Evolutionary conservation across 2,797 vertebrate genomes (phyloP), one percentile per base, ranked within the genome.

Genomic region (Enteromius thamalakanensis): DNA sequence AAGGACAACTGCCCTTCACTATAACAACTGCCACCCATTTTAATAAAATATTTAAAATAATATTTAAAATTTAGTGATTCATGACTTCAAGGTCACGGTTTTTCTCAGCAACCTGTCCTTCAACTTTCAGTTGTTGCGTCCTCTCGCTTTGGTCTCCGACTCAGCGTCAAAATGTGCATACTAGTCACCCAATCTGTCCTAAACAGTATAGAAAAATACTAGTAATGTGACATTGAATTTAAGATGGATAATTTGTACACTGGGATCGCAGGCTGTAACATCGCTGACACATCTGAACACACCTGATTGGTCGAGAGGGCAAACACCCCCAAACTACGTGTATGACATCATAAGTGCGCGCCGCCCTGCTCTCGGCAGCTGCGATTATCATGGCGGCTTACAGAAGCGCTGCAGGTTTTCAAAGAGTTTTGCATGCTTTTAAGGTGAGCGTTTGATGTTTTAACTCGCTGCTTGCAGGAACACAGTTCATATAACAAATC

Each of bases 301-400:
- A 76, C 21, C 45, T 75, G 77, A 87, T 85, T 87, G 87, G 87
- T 53, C 42, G 60, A 68, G 26, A 67, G 62, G 11, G 70, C 53
- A 47, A 70, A 85, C 87, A 58, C 89, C 87, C 84, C 84, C 69
- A 14, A 34, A 21, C 0, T 0, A 1, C 80, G 87, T 85, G 88
- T 80, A 85, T 85, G 29, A 90, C 89, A 90, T 89, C 76, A 26
- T 49, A 0, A 23, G 15, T 8, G 7, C 26, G 49, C 80, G 80
- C 68, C 60, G 47, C 37, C 26, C 49, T 49, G 51, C 37, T 72
- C 11, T 37, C 29, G 21, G 55, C 49, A 10, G 64, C 84, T 80
- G 65, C 81, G 60, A 60, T 88, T 91, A 82, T 90, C 88, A 95
- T 95, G 94, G 94, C 94, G 89, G 88, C 92, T 49, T 89, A 89